A percentile compares a stretch with the other conserved stretches of the same genome.
Evolutionary conservation across 2,113 vertebrate species (phyloP).

Genomic region (Oncorhynchus keta): DNA sequence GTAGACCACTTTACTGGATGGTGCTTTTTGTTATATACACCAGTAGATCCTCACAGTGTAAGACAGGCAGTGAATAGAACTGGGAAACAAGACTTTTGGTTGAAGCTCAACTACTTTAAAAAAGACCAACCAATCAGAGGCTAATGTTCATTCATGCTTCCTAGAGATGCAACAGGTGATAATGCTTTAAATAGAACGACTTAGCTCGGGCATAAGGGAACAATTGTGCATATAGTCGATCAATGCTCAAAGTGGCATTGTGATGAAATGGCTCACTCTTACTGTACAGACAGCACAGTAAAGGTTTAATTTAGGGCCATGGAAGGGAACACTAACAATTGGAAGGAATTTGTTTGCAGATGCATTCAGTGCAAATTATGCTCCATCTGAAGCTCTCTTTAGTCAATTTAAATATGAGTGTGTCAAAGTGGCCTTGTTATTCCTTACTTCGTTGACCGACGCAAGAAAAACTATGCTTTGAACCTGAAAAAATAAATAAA

Average conservation of each 20-base stretch:
- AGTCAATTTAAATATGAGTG: no score
- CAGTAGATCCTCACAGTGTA: not conserved
- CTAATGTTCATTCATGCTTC: constrained; percentile 8
- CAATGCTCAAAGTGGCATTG: no score
- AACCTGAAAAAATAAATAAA: no score
- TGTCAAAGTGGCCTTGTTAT: no score
- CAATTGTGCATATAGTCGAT: no score
- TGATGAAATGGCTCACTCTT: no score
- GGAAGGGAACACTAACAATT: not conserved
- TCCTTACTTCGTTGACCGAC: no score
- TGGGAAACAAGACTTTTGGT: not conserved
- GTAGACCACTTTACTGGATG: constrained; percentile 38
- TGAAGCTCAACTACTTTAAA: not conserved
- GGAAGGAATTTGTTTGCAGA: not conserved
- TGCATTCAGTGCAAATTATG: not conserved
- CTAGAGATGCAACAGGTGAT: not conserved
- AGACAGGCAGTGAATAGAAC: not conserved
- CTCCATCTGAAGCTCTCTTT: not conserved
- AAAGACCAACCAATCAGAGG: constrained; percentile 22
- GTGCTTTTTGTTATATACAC: constrained; percentile 13
- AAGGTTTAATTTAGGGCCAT: not conserved
- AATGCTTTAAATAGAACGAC: no score
- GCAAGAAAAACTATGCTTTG: no score
- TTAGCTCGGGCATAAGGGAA: no score
- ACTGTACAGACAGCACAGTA: not conserved